phyloP scores from a whole-genome alignment of 1,140 invertebrate genomes.

The Orius laevigatus region DNA sequence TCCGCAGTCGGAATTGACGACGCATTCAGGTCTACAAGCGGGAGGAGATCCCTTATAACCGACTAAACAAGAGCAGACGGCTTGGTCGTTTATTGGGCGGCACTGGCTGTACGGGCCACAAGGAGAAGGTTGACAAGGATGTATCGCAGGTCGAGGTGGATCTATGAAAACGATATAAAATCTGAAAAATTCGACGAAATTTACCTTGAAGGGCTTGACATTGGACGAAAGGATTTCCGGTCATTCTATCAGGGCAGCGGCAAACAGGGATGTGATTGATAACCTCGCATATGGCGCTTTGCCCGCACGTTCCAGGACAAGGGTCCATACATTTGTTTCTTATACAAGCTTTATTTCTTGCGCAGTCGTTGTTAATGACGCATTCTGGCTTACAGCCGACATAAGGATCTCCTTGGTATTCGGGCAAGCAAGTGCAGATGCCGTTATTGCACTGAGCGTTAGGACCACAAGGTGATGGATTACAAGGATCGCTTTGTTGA shows the following conservation, averaged over 20 bases:
- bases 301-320: conserved; percentile 54
- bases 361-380: conserved; percentile 46
- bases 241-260: conserved; percentile 42
- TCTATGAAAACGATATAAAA: no score
- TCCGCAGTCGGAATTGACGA: conserved; percentile 44
- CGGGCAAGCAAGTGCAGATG: conserved; percentile 44
- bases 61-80: conserved; percentile 36
- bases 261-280: conserved; percentile 54
- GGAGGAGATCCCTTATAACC: conserved; percentile 47
- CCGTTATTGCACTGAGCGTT: conserved; percentile 43
- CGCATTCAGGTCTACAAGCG: conserved; percentile 45
- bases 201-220: conserved; percentile 35
- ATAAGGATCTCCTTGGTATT: conserved; percentile 48
- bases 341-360: conserved; percentile 43
- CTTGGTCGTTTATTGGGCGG: conserved; percentile 28
- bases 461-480: conserved; percentile 48
- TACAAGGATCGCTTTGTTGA: conserved; percentile 31
- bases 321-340: conserved; percentile 55
- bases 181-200: conserved; percentile 30
- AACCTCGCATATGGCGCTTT: conserved; percentile 48
- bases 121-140: conserved; percentile 39
- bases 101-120: conserved; percentile 60
- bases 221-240: conserved; percentile 47
- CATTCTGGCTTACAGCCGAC: conserved; percentile 56
- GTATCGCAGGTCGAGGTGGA: no score